phyloP scores from a whole-genome alignment of 2,113 vertebrate species.

The Lipophrys pholis region DNA sequence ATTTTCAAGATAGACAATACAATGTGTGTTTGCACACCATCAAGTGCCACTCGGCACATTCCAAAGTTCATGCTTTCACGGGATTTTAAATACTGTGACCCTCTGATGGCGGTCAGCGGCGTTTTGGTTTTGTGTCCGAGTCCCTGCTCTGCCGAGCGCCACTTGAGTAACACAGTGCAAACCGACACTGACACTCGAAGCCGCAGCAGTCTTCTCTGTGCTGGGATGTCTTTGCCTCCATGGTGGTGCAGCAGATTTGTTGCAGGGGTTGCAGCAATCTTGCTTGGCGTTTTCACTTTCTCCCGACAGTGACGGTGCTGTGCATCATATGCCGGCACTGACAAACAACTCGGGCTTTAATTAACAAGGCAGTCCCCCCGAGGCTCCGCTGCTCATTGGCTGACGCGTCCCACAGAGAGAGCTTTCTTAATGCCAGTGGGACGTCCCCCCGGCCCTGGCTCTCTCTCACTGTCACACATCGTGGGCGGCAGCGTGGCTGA shows the following conservation, averaged over 20 bases:
- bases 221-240: slow-evolving; percentile 53
- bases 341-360: slow-evolving; percentile 77
- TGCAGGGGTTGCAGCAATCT: slow-evolving; percentile 65
- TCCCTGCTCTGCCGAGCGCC: slow-evolving; percentile 19
- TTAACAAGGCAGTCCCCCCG: slow-evolving; percentile 69
- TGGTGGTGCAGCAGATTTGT: slow-evolving; percentile 70
- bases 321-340: slow-evolving; percentile 67
- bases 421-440: slow-evolving; percentile 73
- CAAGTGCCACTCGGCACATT: too few relatives aligned
- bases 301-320: slow-evolving; percentile 56
- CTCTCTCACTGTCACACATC: slow-evolving; percentile 65
- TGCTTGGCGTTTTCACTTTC: slow-evolving; percentile 57
- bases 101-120: background rate
- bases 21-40: too few relatives aligned
- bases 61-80: too few relatives aligned
- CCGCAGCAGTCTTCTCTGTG: slow-evolving; percentile 33
- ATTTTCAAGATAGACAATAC: too few relatives aligned
- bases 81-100: background rate
- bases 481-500: slow-evolving; percentile 54
- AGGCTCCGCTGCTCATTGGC: slow-evolving; percentile 62
- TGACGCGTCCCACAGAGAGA: slow-evolving; percentile 64
- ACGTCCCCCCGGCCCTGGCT: slow-evolving; percentile 48
- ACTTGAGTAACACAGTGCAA: slow-evolving; percentile 37
- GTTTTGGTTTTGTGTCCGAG: background rate
- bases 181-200: slow-evolving; percentile 42